Evolutionary conservation across 2,113 vertebrate species (phyloP), one percentile per base, ranked within the genome.

Genomic region (Tyto alba): DNA sequence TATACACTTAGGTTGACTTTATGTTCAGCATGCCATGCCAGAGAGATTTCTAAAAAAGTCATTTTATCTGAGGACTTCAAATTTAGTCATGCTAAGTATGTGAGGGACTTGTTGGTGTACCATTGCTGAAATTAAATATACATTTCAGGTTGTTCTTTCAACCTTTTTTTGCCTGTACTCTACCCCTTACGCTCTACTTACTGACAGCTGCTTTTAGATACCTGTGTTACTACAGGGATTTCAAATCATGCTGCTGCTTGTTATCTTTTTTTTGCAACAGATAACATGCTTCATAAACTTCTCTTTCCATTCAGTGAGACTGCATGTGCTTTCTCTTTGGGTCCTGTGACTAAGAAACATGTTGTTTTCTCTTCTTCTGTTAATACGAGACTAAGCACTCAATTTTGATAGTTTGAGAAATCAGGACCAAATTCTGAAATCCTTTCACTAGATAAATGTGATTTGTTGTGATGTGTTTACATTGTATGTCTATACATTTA

Each of bases 1-100:
- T 88, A 84, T 93, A 97, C 86, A 45, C 73, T 97, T 89, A 45
- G 3, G 52, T 78, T 95, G 56, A 26, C 73, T 92, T 95, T 5
- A 22, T 95, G 92, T 94, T 97, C 94, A 92, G 88, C 94, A 74
- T 97, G 88, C 77, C 36, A 19, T 92, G 72, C 81, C n/a, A 63
- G 88, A 93, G 92, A 92, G 96, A 96, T 85, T 96, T 86, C 96
- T 96, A 95, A 96, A 96, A 59, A 89, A 95, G 62, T 94, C 13
- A 74, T 96, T 97, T 97, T 93, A 76, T 96, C 78, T 90, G 83
- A 96, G 90, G 86, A 82, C 75, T 92, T 97, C 76, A 90, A 83
- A 94, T 93, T 95, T 88, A 95, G 87, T 88, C 81, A 88, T 59
- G 41, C 50, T 57, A 32, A 93, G n/a, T 93, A 74, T 29, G 22